Conservation (phyloP, 2,888 invertebrate genomes). For the Lycocerus yunnanus region DNA sequence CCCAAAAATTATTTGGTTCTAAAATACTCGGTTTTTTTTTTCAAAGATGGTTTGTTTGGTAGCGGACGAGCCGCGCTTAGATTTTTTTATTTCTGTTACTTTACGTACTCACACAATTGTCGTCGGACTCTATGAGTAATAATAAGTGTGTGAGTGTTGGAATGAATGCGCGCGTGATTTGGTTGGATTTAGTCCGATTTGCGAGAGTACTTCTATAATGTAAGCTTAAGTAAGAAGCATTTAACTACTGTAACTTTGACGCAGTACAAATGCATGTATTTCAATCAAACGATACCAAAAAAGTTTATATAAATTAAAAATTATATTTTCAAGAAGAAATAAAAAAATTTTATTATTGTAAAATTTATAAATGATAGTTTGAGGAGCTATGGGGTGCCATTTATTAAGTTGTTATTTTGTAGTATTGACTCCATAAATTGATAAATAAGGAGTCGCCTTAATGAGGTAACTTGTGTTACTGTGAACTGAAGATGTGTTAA, state of each 20-base stretch:
- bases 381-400: slow-evolving; percentile 47
- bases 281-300: slow-evolving; percentile 47
- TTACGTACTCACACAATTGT: slow-evolving; percentile 15
- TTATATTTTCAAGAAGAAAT: slow-evolving; percentile 5
- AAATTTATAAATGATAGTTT: neutral
- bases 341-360: neutral
- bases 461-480: slow-evolving; percentile 28
- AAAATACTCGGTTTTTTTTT: neutral
- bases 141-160: slow-evolving; percentile 18
- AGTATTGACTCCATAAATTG: slow-evolving; percentile 26
- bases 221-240: slow-evolving; percentile 45
- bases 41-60: neutral
- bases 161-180: slow-evolving; percentile 18
- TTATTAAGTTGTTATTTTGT: slow-evolving; percentile 41
- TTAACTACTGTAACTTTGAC: slow-evolving; percentile 46
- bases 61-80: neutral
- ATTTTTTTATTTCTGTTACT: neutral
- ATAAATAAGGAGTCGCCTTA: slow-evolving; percentile 8
- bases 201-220: slow-evolving; percentile 25
- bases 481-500: slow-evolving; percentile 37
- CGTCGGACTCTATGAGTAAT: slow-evolving; percentile 21
- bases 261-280: slow-evolving; percentile 45
- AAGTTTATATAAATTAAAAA: slow-evolving; percentile 26
- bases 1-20: neutral
- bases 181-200: slow-evolving; percentile 12